Evolutionary conservation across 2,888 invertebrate genomes (phyloP).

Genomic region (Drosophila neotestacea): DNA sequence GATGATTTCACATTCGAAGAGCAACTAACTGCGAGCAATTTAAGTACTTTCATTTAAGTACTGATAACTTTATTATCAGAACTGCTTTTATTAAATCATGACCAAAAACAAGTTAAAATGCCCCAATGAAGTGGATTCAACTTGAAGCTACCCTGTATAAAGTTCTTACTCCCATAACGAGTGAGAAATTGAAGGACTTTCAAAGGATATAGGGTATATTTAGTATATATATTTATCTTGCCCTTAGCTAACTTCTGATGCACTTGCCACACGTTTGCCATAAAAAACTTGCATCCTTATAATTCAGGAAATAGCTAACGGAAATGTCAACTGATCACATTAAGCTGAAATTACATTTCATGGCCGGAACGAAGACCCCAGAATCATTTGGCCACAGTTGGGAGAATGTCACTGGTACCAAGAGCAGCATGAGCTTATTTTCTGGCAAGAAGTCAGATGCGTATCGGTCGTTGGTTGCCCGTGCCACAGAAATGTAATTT

Average conservation of each 20-base stretch:
- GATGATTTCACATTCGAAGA: neutral
- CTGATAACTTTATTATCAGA: neutral
- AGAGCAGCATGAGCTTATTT: neutral
- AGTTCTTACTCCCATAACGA: too few species aligned
- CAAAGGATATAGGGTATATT: neutral
- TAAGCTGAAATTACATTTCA: conserved; percentile 72
- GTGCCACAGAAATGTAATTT: conserved; percentile 61
- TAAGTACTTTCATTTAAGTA: conserved; percentile 3
- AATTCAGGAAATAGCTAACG: conserved; percentile 19
- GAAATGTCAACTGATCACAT: conserved; percentile 76
- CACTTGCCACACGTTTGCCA: conserved; percentile 23
- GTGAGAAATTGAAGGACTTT: neutral
- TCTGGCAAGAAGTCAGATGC: conserved; percentile 23
- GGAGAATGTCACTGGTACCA: neutral
- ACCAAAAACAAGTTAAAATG: neutral
- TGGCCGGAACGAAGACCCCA: conserved; percentile 15
- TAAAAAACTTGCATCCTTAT: conserved; percentile 33
- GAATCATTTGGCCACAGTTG: conserved; percentile 3
- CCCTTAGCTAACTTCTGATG: neutral
- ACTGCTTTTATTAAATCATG: neutral
- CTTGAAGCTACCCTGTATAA: neutral
- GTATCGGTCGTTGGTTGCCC: conserved; percentile 56
- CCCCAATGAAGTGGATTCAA: neutral
- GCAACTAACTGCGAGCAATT: conserved; percentile 12
- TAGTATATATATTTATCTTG: neutral